These are phyloP conservation scores for Leptoclinus maculatus DNA, from an alignment of 2,797 vertebrate species.

Conservation along the genomic window DNA sequence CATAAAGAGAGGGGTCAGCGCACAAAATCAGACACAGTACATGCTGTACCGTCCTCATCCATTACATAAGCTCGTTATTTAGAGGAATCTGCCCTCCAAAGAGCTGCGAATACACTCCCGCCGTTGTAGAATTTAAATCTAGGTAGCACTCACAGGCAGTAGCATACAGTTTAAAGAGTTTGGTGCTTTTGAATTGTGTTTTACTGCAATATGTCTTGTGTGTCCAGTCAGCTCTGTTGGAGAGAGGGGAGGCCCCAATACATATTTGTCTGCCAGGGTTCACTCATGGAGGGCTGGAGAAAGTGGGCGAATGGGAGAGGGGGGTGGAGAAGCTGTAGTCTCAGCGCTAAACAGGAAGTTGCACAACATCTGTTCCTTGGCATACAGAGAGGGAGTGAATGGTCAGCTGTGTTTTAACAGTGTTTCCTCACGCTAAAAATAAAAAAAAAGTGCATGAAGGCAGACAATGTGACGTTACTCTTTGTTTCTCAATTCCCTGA, in stretches of 20 bases:
- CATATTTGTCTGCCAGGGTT: constrained; percentile 66
- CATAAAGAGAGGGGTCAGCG: constrained; percentile 62
- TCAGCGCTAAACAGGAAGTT: constrained; percentile 80
- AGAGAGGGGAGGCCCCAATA: constrained; percentile 49
- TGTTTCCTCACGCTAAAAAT: constrained; percentile 44
- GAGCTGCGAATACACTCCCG: constrained; percentile 21
- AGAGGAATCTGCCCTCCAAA: constrained; percentile 37
- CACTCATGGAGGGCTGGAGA: constrained; percentile 51
- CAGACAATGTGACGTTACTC: constrained; percentile 59
- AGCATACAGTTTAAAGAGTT: neutral
- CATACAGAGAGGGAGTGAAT: constrained; percentile 66
- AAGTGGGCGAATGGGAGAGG: constrained; percentile 55
- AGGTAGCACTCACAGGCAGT: neutral
- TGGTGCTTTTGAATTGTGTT: neutral
- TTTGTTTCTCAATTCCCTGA: constrained; percentile 52
- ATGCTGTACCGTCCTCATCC: constrained; percentile 56
- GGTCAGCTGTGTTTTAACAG: constrained; percentile 69
- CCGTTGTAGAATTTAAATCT: constrained; percentile 23
- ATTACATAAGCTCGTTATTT: constrained; percentile 66
- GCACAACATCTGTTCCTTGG: constrained; percentile 79
- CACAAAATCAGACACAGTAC: constrained; percentile 63
- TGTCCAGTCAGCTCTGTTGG: constrained; percentile 27
- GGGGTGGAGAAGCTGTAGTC: constrained; percentile 64
- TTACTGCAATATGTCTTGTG: constrained; percentile 1
- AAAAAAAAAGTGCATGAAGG: constrained; percentile 24